These are phyloP conservation scores for Kuschelorhynchus macadamiae DNA, from an alignment of 2,888 invertebrate species.

Conservation along the genomic window DNA sequence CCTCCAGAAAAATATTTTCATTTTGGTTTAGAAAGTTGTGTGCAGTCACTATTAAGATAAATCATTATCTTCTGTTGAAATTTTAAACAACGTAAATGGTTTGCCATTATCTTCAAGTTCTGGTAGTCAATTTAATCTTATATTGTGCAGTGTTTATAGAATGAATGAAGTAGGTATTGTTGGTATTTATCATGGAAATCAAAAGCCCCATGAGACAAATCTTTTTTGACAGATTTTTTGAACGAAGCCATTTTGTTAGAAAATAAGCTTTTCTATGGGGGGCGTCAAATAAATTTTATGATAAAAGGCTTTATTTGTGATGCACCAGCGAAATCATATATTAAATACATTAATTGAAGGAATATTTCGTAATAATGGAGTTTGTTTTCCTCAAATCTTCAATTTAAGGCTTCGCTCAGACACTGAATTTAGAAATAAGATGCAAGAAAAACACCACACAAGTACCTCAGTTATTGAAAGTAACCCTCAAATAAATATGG, in stretches of 20 bases:
- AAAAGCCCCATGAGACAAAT: slow-evolving; percentile 17
- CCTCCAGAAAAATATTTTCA: slow-evolving; percentile 1
- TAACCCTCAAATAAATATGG: slow-evolving; percentile 53
- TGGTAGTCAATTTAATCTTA: slow-evolving; percentile 7
- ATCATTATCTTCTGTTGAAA: not conserved
- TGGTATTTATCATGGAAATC: slow-evolving; percentile 19
- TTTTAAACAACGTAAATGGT: slow-evolving; percentile 6
- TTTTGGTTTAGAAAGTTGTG: slow-evolving; percentile 6
- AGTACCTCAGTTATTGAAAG: slow-evolving; percentile 19
- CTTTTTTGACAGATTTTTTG: slow-evolving; percentile 12
- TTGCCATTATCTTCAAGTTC: slow-evolving; percentile 11
- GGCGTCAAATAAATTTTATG: not conserved
- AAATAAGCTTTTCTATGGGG: not conserved
- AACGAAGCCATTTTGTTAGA: not conserved
- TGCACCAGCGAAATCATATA: slow-evolving; percentile 14
- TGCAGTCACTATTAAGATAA: not conserved
- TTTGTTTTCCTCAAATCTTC: slow-evolving; percentile 47
- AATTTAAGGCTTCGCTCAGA: slow-evolving; percentile 34
- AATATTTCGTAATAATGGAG: slow-evolving; percentile 16
- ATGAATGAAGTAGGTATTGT: slow-evolving; percentile 7
- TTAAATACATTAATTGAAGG: slow-evolving; percentile 31
- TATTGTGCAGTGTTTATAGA: slow-evolving; percentile 17
- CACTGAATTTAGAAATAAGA: slow-evolving; percentile 35
- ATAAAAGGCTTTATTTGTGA: slow-evolving; percentile 19
- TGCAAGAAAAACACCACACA: slow-evolving; percentile 49